Base-by-base conservation (phyloP, 2,797 vertebrate species). In the Melanotaenia parkinsoni region DNA sequence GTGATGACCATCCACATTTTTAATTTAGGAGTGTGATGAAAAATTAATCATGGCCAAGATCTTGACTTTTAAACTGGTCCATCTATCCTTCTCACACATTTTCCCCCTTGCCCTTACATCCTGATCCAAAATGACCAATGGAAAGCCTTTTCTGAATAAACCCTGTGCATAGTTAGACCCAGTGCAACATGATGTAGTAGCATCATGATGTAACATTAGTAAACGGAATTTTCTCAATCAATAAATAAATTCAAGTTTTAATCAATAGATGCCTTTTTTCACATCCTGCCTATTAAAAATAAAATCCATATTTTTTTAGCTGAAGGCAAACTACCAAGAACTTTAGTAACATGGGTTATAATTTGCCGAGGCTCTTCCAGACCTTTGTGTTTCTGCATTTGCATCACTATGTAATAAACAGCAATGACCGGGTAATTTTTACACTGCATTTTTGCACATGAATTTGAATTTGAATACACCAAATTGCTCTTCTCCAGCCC, bases 1-100 rank as follows among this genome's bases (percentile, higher is more conserved):
- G 89, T 92, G 91, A 95, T 94, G 94, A 93, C 93, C 87, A 70
- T 78, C 91, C 93, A 92, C 93, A 95, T 95, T 94, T 95, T 93
- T 94, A 89, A 95, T 95, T 95, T 93, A 95, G 76, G 24, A 90
- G 86, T 66, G 67, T 65, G 81, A 94, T 95, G 79, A 95, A 95
- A 95, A 93, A 93, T 95, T 94, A 75, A 95, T 75, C 26, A 24
- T 57, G 77, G 86, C 90, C 90, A 59, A 89, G 90, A 89, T 88
- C 83, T 88, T 90, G 82, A 90, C 92, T 93, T 92, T 90, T 84
- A 89, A 92, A 86, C 80, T 78, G 80, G 75, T 77, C 76, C 30
- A 47, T 59, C 56, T 67, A 50, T 59, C 60, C 63, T 63, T 73
- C 54, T 70, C 71, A 45, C 37, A 54, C 54, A 51, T 45, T 43